Evolutionary conservation across 2,113 vertebrate species (phyloP).

Genomic region (Phrynocephalus versicolor): DNA sequence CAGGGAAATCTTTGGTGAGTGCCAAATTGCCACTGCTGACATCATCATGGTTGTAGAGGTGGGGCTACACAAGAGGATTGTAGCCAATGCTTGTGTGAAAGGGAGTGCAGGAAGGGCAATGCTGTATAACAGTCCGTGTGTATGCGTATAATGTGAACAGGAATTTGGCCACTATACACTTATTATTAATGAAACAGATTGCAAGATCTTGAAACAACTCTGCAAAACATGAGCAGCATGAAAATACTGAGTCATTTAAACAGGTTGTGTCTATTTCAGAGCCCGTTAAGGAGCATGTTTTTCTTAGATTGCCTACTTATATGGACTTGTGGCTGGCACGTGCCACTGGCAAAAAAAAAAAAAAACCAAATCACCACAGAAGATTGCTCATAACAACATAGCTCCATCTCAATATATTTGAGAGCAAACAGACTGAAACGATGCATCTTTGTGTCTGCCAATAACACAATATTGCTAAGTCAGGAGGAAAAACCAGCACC

Average conservation of each 20-base stretch:
- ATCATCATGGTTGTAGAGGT: no score
- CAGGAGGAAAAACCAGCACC: background rate
- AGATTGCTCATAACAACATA: background rate
- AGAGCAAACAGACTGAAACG: conserved; percentile 14
- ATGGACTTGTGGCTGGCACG: background rate
- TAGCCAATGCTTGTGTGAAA: no score
- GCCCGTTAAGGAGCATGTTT: conserved; percentile 2
- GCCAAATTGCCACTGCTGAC: no score
- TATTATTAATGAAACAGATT: background rate
- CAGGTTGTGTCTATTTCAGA: background rate
- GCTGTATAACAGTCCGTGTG: no score
- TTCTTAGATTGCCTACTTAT: background rate
- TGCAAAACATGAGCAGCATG: fast-evolving
- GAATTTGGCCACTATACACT: background rate
- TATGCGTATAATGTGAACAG: background rate
- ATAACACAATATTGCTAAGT: background rate
- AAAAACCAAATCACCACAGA: background rate
- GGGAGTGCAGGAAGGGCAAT: no score
- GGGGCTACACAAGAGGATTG: no score
- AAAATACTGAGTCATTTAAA: background rate
- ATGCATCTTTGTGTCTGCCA: fast-evolving
- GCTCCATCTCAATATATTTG: conserved; percentile 2
- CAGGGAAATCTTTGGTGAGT: no score
- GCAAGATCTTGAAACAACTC: background rate
- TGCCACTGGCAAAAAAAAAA: conserved; percentile 12